These are phyloP conservation scores for Doris montereyensis DNA, from an alignment of 2,888 invertebrate species.

Conservation along the genomic window DNA sequence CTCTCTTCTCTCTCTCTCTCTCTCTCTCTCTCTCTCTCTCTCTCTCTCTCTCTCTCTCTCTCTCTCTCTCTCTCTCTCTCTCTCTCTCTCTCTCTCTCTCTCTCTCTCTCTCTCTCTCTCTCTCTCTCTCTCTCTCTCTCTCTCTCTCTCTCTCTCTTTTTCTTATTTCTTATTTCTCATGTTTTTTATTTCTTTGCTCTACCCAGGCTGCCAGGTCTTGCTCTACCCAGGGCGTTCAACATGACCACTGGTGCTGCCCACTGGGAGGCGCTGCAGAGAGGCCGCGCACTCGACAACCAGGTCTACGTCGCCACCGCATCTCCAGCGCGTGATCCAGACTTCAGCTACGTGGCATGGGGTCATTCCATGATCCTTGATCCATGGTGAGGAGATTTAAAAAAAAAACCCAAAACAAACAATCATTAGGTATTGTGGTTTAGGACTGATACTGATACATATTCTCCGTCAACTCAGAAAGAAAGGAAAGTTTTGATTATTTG, in stretches of 20 bases:
- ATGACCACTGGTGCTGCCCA: slow-evolving; percentile 96
- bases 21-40: too few species aligned
- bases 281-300: slow-evolving; percentile 91
- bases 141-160: background rate
- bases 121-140: background rate
- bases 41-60: too few species aligned
- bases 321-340: slow-evolving; percentile 83
- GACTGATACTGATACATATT: too few species aligned
- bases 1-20: too few species aligned
- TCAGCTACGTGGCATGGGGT: slow-evolving; percentile 90
- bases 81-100: background rate
- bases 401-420: too few species aligned
- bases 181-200: background rate
- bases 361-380: slow-evolving; percentile 89
- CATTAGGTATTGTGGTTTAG: too few species aligned
- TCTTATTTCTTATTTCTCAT: background rate
- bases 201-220: slow-evolving; percentile 84
- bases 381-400: too few species aligned
- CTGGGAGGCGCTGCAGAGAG: slow-evolving; percentile 88
- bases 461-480: too few species aligned
- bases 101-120: background rate
- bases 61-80: too few species aligned
- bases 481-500: too few species aligned
- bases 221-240: slow-evolving; percentile 97
- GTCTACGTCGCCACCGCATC: slow-evolving; percentile 88